A percentile compares a stretch with the other conserved stretches of the same genome.
Evolutionary conservation across 2,113 vertebrate genomes (phyloP).

Genomic region (Salvator merianae): DNA sequence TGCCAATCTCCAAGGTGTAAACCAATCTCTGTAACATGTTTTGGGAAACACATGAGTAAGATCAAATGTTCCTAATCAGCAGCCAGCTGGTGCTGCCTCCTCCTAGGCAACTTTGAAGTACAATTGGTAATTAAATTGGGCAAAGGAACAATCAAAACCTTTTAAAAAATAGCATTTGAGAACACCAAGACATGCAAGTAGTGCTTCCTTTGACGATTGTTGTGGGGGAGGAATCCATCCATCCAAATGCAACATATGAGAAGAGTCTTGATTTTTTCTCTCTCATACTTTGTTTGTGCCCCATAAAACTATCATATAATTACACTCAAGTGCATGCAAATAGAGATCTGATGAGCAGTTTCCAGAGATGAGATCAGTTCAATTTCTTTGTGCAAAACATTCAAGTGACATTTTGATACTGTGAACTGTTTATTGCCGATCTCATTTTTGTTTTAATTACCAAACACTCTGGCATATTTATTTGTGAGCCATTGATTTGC

Average conservation of each 20-base stretch:
- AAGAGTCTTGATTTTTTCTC: background rate
- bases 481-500: background rate
- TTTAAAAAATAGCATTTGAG: background rate
- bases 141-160: background rate
- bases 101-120: background rate
- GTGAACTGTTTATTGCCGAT: background rate
- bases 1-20: background rate
- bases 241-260: background rate
- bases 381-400: background rate
- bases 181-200: background rate
- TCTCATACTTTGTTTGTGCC: background rate
- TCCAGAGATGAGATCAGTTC: background rate
- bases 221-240: background rate
- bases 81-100: background rate
- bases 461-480: background rate
- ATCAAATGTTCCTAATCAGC: conserved; percentile 10
- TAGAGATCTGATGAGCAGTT: background rate
- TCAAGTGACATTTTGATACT: background rate
- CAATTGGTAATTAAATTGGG: background rate
- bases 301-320: background rate
- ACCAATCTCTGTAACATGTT: background rate
- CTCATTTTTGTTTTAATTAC: background rate
- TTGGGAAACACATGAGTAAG: background rate
- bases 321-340: background rate
- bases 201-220: background rate